Base-by-base conservation (phyloP, 2,113 vertebrate genomes). In the Malaclemys terrapin region DNA sequence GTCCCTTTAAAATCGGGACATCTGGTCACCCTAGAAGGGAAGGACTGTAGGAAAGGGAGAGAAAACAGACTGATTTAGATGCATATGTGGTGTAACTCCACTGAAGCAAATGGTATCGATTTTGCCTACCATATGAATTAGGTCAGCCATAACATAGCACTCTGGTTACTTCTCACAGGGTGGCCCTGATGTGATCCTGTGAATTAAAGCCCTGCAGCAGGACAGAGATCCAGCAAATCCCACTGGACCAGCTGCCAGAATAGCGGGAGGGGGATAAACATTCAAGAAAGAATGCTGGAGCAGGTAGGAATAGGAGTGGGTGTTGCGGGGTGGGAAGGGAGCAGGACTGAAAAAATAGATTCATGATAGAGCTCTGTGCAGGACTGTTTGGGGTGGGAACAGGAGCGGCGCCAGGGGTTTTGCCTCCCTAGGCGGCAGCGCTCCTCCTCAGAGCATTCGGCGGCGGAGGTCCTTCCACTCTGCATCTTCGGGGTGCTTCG, bases 61-160 rank as follows among this genome's bases (percentile, higher is more conserved):
- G 35, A 72, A 72, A 72, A 38, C 31, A 72, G 65, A 38, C n/a
- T 38, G 0, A 9, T 1, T 3, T 22, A 24, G 5, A 2, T 1
- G 0, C 54, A 88, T 42, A 4, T 1, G 4, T 1, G 25, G 31
- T 6, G 9, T 52, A 47, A 78, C 24, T 45, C 75, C 42, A 76
- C 75, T 16, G 75, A 78, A 27, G 75, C 75, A 78, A 78, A 45
- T 47, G 42, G 75, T 42, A 78, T 78, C 3, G 13, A 78, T 27
- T 47, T 45, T 42, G 38, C 42, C 75, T 25, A 13, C 42, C 42
- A 25, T 7, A 42, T 78, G 42, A 78, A 78, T 47, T 78, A 24
- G 22, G 22, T 16, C 38, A 47, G 24, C 42, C 20, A 42, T 27
- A 78, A 6, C 20, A 78, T 24, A 78, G 42, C 11, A 78, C 38